Evolutionary conservation across 2,888 invertebrate genomes (phyloP).

Genomic region (Vandiemenella viatica): DNA sequence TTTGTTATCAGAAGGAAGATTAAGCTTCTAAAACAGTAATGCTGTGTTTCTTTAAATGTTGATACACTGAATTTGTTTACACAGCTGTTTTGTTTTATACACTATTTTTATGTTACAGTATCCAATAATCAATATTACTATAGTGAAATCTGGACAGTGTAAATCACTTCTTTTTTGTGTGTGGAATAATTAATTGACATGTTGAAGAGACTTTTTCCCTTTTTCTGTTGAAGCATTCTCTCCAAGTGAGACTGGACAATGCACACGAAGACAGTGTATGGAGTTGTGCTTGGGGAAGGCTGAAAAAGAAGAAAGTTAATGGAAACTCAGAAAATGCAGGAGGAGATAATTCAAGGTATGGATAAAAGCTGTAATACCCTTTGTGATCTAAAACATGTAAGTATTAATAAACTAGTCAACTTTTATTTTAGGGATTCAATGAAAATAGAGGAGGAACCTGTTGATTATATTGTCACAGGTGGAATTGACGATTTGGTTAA

Average conservation of each 20-base stretch:
- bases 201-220: not conserved
- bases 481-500: slow-evolving; percentile 87
- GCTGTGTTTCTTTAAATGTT: no score
- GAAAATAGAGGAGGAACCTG: slow-evolving; percentile 29
- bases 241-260: slow-evolving; percentile 59
- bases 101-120: no score
- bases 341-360: slow-evolving; percentile 39
- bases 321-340: slow-evolving; percentile 39
- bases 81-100: no score
- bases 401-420: no score
- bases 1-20: no score
- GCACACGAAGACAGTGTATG: slow-evolving; percentile 92
- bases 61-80: no score
- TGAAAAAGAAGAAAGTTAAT: slow-evolving; percentile 37
- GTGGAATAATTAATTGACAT: no score
- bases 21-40: no score
- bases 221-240: slow-evolving; percentile 43
- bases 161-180: no score
- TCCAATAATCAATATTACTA: no score
- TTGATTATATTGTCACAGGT: slow-evolving; percentile 75
- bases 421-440: slow-evolving; percentile 38
- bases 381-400: not conserved
- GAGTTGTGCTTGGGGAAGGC: slow-evolving; percentile 83
- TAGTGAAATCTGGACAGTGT: no score
- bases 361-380: not conserved